These are phyloP conservation scores for Cyanocitta stelleri DNA, from an alignment of 2,113 vertebrate species.

Conservation along the genomic window DNA sequence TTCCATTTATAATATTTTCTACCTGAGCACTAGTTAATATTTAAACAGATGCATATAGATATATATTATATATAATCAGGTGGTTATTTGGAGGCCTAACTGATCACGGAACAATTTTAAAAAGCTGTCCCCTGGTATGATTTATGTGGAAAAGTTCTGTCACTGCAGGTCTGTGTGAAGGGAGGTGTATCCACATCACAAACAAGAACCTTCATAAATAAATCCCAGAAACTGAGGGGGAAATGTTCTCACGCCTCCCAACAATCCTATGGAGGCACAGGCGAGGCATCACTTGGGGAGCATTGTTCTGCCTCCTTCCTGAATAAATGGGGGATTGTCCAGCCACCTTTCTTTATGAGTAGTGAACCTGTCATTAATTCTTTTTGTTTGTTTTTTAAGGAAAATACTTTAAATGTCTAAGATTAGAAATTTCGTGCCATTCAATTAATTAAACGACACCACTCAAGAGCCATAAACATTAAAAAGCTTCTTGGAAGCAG, in stretches of 20 bases:
- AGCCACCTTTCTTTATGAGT: constrained; percentile 34
- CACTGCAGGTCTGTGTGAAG: background rate
- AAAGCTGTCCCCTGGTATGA: background rate
- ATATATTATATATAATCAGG: no score
- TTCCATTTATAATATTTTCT: background rate
- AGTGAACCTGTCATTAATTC: constrained; percentile 31
- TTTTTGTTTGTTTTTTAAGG: constrained; percentile 17
- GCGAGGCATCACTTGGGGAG: background rate
- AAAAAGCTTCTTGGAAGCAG: constrained; percentile 57
- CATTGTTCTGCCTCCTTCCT: background rate
- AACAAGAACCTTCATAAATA: background rate
- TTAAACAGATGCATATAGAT: background rate
- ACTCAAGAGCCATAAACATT: constrained; percentile 16
- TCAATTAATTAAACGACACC: constrained; percentile 46
- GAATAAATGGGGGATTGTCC: background rate
- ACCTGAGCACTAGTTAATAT: background rate
- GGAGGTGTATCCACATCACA: background rate
- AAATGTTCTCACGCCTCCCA: constrained; percentile 29
- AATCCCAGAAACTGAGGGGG: background rate
- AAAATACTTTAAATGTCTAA: constrained; percentile 24
- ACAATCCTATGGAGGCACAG: background rate
- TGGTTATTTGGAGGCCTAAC: background rate
- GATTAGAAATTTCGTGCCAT: background rate
- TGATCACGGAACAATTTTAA: background rate
- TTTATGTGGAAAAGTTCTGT: background rate